A percentile compares a stretch with the other conserved stretches of the same genome.
phyloP scores from a whole-genome alignment of 2,797 vertebrate genomes.

The Fringilla coelebs region DNA sequence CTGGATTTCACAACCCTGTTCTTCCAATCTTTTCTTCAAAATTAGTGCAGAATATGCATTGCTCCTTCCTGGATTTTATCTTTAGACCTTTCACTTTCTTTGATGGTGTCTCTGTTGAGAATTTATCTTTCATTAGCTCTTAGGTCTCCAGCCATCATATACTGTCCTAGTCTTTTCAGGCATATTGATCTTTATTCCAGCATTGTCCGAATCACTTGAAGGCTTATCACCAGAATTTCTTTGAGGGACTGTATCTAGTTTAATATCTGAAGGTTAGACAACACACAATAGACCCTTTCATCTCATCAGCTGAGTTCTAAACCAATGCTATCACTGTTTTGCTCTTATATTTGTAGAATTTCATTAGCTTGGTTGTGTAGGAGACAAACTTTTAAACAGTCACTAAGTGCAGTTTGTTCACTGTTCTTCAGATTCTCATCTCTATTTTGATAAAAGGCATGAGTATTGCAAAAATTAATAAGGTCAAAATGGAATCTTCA shows the following conservation, averaged over 20 bases:
- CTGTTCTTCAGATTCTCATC: slow-evolving; percentile 12
- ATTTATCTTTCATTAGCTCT: slow-evolving; percentile 64
- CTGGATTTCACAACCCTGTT: neutral
- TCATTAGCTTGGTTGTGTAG: slow-evolving; percentile 38
- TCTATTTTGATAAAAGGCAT: neutral
- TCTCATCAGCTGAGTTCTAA: neutral
- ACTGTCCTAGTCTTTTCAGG: slow-evolving; percentile 11
- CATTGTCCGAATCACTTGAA: slow-evolving; percentile 11
- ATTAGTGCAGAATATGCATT: neutral
- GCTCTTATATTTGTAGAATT: neutral
- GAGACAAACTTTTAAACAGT: slow-evolving; percentile 7
- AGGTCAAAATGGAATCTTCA: neutral
- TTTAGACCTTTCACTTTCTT: neutral
- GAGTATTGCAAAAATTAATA: slow-evolving; percentile 19
- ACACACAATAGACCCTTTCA: slow-evolving; percentile 1
- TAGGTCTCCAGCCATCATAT: neutral
- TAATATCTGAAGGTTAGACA: slow-evolving; percentile 56
- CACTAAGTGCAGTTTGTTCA: slow-evolving; percentile 16
- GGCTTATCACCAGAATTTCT: slow-evolving; percentile 26
- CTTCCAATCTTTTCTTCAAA: neutral
- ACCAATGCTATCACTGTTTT: neutral
- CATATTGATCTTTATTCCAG: slow-evolving; percentile 40
- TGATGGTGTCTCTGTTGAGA: slow-evolving; percentile 14
- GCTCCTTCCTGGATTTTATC: neutral
- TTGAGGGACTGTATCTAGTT: slow-evolving; percentile 47